A percentile compares a stretch with the other conserved stretches of the same genome.
Evolutionary conservation across 2,888 invertebrate species (phyloP).

Genomic region (Drosophila lutescens): DNA sequence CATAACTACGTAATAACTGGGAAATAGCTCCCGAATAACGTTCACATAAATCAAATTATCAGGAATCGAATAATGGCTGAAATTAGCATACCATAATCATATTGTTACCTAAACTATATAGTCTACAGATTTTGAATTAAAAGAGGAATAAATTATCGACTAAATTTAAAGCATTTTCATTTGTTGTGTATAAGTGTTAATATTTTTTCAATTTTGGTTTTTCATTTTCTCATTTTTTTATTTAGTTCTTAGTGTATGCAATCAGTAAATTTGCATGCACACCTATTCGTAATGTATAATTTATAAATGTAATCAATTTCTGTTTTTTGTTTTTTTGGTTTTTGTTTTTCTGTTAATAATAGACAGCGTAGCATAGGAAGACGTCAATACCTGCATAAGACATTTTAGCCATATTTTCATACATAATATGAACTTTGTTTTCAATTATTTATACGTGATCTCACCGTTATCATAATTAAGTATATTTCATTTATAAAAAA

Average conservation of each 20-base stretch:
- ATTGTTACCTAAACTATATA: conserved; percentile 7
- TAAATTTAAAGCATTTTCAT: conserved; percentile 41
- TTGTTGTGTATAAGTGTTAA: conserved; percentile 53
- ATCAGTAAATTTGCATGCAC: conserved; percentile 73
- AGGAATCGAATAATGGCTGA: conserved; percentile 18
- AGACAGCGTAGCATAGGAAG: conserved; percentile 85
- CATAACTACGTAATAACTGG: conserved; percentile 12
- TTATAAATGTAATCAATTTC: conserved; percentile 67
- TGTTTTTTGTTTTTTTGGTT: too few relatives aligned
- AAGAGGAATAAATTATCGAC: conserved; percentile 23
- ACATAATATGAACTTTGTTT: conserved; percentile 53
- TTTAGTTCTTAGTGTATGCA: conserved; percentile 60
- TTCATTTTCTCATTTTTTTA: conserved; percentile 7
- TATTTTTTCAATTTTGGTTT: conserved; percentile 29
- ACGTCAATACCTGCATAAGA: conserved; percentile 85
- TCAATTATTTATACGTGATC: conserved; percentile 37
- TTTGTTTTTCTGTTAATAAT: conserved; percentile 83
- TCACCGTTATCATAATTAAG: conserved; percentile 34
- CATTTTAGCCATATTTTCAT: conserved; percentile 84
- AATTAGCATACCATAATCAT: conserved; percentile 30
- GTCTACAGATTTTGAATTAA: conserved; percentile 21
- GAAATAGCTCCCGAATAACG: conserved; percentile 14
- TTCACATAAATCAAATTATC: conserved; percentile 23
- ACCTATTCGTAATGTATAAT: conserved; percentile 80
- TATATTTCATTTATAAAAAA: conserved; percentile 52